Evolutionary conservation across 2,113 vertebrate species (phyloP), one percentile per base, ranked within the genome.

Genomic region (Rostratula benghalensis): DNA sequence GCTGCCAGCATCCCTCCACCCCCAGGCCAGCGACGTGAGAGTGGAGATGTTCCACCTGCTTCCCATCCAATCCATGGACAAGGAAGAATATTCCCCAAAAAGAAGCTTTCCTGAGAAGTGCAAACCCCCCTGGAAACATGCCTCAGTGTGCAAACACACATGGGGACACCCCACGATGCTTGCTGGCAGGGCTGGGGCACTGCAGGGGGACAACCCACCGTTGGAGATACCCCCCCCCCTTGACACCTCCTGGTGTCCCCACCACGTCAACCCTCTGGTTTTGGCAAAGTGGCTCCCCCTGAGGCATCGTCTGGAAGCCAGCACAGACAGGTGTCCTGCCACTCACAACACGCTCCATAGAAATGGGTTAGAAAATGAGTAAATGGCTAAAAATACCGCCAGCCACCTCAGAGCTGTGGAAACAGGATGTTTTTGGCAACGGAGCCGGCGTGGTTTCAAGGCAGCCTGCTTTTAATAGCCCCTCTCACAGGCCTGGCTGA

Each of bases 81-180:
- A 67, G 30, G 53, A 33, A 51, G 37, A 22, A 33, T 33, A 75
- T 5, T 33, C 69, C 53, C 33, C 5, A 7, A 1, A 28, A 57
- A 50, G 5, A 57, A 50, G 5, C n/a, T 28, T n/a, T 23, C 48
- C 9, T 8, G 46, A 22, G 17, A 39, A 45, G 37, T 65, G 81
- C 25, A 19, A 54, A n/a, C 14, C 2, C 0, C 1, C 30, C 8
- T 15, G 6, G 35, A 51, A 71, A 33, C 18, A 1, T 0, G 10
- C 10, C 1, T 8, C 30, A 30, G 31, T 2, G 24, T 53, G 69
- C 69, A 39, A 56, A 13, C 48, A 7, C 46, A 9, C 37, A 1
- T 31, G 22, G 18, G 37, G 8, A 21, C 6, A 5, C 37, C 22
- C 23, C 41, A 11, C 1, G 8, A 77, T 43, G 14, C 57, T 57